Evolutionary conservation across 2,113 vertebrate genomes (phyloP), one percentile per base, ranked within the genome.

Genomic region (Lanius ludovicianus): DNA sequence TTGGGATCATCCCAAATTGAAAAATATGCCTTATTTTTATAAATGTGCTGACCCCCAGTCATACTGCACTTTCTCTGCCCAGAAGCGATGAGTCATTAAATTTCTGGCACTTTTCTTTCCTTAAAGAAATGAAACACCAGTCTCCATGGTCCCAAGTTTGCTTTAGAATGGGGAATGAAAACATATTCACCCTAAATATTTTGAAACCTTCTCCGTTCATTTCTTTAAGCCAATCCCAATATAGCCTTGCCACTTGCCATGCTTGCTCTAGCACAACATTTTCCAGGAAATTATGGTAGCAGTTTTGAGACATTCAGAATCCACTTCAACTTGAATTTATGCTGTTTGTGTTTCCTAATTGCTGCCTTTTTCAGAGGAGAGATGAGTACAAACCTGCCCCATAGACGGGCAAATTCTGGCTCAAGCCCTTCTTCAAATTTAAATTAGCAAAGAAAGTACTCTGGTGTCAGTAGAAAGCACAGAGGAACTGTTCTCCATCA

Each of bases 91-190:
- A 85, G 69, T 94, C 18, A 28, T 60, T 96, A 87, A 17, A 41
- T 84, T 96, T 87, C 57, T 92, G 62, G 69, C 62, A 82, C 13
- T 82, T 92, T 53, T 60, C 59, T 75, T 81, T 64, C 25, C 65
- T 79, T 69, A 35, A 82, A 93, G 62, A 79, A 93, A 95, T 39
- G 7, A 89, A 92, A 95, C 44, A 90, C 21, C 23, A 37, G 53
- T 64, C 60, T 91, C 69, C 17, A 13, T 22, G 59, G 62, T 79
- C 44, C 37, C 41, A 79, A 56, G 37, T 84, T 93, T 91, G 28
- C 46, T 79, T 94, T 81, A 91, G 84, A 79, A 74, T 57, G 42
- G 18, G 13, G 23, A 92, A 93, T 57, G 28, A 95, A 93, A 96
- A 76, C 31, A 57, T 85, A 73, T 84, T 82, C 15, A 6, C 41